Percentiles rank a stretch among this genome's conserved stretches.
Conservation (phyloP, 1,140 invertebrate genomes). For the Drosophila pachea region DNA sequence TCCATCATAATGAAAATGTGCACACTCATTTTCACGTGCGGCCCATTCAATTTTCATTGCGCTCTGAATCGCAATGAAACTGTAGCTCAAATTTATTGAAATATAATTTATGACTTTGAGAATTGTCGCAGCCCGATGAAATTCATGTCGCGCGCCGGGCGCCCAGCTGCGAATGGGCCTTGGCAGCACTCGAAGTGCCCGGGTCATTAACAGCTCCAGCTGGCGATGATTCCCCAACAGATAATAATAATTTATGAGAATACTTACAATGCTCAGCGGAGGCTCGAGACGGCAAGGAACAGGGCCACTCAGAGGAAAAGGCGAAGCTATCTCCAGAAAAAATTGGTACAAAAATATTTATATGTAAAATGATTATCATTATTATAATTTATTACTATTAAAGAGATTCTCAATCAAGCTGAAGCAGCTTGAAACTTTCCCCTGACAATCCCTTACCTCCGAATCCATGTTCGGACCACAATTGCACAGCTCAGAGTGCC, state of each 20-base stretch:
- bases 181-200: constrained; percentile 3
- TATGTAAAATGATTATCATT: too few relatives aligned
- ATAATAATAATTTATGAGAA: constrained; percentile 28
- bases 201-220: constrained; percentile 26
- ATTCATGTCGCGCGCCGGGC: constrained; percentile 19
- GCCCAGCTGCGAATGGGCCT: constrained; percentile 18
- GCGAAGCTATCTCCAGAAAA: too few relatives aligned
- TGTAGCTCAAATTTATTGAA: constrained; percentile 54
- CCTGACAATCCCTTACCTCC: too few relatives aligned
- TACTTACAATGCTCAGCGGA: constrained; percentile 8
- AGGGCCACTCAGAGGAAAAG: background rate
- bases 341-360: too few relatives aligned
- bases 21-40: constrained; percentile 14
- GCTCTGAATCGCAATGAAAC: constrained; percentile 12
- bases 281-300: too few relatives aligned
- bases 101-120: constrained; percentile 58
- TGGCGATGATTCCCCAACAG: constrained; percentile 10
- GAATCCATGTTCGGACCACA: too few relatives aligned
- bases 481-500: too few relatives aligned
- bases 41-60: background rate
- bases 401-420: too few relatives aligned
- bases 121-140: constrained; percentile 41
- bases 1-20: constrained; percentile 40
- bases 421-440: too few relatives aligned
- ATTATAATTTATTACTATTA: too few relatives aligned